Evolutionary conservation across 2,888 invertebrate genomes (phyloP), one percentile per base, ranked within the genome.

Genomic region (Epicampocera succincta): DNA sequence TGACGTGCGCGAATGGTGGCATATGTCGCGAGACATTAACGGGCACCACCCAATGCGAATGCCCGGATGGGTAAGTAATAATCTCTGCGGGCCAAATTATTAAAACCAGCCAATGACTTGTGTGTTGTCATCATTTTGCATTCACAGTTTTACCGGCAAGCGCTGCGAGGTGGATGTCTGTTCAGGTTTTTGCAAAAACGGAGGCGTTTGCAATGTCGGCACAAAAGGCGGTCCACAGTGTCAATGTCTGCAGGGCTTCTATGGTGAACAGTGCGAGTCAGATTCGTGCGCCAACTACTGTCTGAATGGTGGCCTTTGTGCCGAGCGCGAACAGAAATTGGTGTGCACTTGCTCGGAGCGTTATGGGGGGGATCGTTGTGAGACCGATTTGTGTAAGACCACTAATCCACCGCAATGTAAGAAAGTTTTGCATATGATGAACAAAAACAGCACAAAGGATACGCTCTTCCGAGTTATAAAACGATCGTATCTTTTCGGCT

Each of bases 1-100:
- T 93, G 29, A 90, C 91, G 3, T 95, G 95, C 87, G 91, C 92
- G 71, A 94, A 94, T 88, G 92, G 93, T 13, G 94, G 94, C 15
- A 91, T 92, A 12, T 94, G 94, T 86, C 87, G 91, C 0, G 90
- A 91, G 61, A 90, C 90, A 0, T 84, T 87, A 1, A 90, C 90
- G 0, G 91, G 90, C 0, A 89, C 88, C 15, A 91, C 92, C 46
- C 90, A 89, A 56, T 94, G 94, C 87, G 90, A 90, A 50, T 94
- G 94, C 87, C 92, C 92, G 3, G 91, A 92, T 84, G 93, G 93
- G 72, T 93, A 91, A 84, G 85, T 82, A 33, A 9, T 9, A 33
- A 9, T 33, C 3, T 9, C 33, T 21, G 2, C n/a, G n/a, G n/a
- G n/a, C n/a, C n/a, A n/a, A n/a, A n/a, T n/a, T n/a, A n/a, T n/a